Base-by-base conservation (phyloP, 2,113 vertebrate genomes). In the Hydropotes inermis region DNA sequence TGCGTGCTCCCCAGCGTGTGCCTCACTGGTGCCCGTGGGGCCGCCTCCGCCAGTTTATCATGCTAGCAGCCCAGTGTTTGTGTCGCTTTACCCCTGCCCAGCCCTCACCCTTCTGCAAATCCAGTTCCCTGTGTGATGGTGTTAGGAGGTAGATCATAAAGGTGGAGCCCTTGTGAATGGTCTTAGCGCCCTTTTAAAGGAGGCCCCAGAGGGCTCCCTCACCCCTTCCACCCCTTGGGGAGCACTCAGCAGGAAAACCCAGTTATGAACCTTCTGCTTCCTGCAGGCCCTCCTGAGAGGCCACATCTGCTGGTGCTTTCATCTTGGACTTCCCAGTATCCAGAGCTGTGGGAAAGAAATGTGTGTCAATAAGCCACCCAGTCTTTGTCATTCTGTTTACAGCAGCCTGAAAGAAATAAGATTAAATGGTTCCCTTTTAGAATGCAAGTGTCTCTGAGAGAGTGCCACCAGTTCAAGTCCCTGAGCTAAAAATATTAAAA, bases 11-110 rank as follows among this genome's bases (percentile, higher is more conserved):
- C 74, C 11, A 0, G 1, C 1, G 58, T 14, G 10, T 25, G 23
- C 83, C 74, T 55, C 21, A 1, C 11, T 4, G 21, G 14, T 30
- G 12, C 57, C 74, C 47, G 19, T 11, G 1, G 0, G n/a, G 54
- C 43, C 25, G 2, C 55, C 55, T 3, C 4, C 11, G 5, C 70
- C 0, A 0, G 55, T 43, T 33, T 60, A 16, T 14, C 6, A 3
- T 13, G 33, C 58, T 33, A 0, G 47, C 4, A 21, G 19, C 30
- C 27, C 36, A 33, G 17, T 21, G 17, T 81, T 13, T 43, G 1
- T 33, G 89, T 5, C 0, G 0, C 12, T n/a, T 27, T 36, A 54
- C n/a, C 21, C 47, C 47, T 6, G 33, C 47, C 78, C 50, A 33
- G n/a, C 50, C 47, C 33, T n/a, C 50, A 82, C 47, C 19, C 58